Evolutionary conservation across 2,113 vertebrate genomes (phyloP).

Genomic region (Geococcyx californianus): DNA sequence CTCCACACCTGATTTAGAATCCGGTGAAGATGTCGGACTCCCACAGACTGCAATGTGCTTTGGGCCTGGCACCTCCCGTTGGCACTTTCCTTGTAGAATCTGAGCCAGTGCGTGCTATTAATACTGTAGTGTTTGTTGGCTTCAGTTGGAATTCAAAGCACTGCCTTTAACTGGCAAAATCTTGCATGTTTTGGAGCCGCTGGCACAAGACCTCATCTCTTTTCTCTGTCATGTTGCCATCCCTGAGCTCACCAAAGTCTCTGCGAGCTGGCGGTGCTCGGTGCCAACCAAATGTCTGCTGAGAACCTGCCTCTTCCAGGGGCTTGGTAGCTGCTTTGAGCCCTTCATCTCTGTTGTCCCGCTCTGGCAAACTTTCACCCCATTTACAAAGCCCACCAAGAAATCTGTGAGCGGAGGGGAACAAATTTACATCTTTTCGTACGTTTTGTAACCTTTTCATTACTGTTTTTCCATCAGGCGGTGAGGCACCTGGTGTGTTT

Average conservation of each 20-base stretch:
- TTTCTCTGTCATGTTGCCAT: not conserved
- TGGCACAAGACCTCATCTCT: not conserved
- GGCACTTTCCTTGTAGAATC: not conserved
- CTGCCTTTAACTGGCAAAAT: not conserved
- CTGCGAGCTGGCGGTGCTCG: rapidly evolving
- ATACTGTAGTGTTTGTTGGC: not conserved
- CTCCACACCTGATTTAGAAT: not conserved
- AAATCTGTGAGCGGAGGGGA: not conserved
- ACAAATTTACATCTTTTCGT: not conserved
- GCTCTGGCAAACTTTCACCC: not conserved
- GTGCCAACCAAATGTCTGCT: not conserved
- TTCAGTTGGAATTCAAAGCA: not conserved
- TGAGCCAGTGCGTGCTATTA: not conserved
- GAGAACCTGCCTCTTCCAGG: not conserved
- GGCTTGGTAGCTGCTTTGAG: not conserved
- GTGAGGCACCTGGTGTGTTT: not conserved
- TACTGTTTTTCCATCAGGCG: not conserved
- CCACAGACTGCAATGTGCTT: not conserved
- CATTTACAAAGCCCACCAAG: not conserved
- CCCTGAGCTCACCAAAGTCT: not conserved
- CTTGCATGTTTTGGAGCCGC: not conserved
- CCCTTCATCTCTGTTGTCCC: not conserved
- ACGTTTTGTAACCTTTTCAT: not conserved
- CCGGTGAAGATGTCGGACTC: not conserved
- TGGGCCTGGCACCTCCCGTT: not conserved